Conservation (phyloP, 2,113 vertebrate genomes). For the Sardina pilchardus region DNA sequence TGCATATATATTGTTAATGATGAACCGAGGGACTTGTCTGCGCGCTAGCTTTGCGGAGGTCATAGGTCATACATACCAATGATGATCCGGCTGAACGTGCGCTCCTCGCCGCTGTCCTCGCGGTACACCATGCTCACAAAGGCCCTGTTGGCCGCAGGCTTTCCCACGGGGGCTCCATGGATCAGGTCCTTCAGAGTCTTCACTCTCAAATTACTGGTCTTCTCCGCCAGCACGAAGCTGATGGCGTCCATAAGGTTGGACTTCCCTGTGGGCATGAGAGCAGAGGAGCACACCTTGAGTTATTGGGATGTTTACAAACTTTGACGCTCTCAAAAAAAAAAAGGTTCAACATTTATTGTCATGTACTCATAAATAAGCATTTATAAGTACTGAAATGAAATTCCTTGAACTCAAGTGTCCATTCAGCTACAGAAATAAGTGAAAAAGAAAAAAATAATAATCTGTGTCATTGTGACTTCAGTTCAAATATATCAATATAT, state of each 20-base stretch:
- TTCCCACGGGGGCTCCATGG: slow-evolving; percentile 92
- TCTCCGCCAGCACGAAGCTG: slow-evolving; percentile 92
- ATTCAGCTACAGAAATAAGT: no score
- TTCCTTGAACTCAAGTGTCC: no score
- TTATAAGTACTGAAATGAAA: no score
- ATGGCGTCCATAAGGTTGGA: slow-evolving; percentile 97
- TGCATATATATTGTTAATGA: no score
- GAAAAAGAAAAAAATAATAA: no score
- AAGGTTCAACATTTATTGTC: no score
- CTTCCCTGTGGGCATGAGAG: slow-evolving; percentile 72
- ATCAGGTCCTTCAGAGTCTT: slow-evolving; percentile 90
- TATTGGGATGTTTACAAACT: background rate
- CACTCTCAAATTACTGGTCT: slow-evolving; percentile 88
- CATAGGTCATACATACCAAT: no score
- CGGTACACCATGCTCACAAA: slow-evolving; percentile 93
- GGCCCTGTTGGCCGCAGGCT: slow-evolving; percentile 90
- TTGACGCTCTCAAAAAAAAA: no score
- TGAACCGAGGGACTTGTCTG: background rate
- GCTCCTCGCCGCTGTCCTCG: slow-evolving; percentile 84
- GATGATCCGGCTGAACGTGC: slow-evolving; percentile 83
- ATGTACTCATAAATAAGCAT: no score
- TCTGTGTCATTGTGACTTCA: no score
- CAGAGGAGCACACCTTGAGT: background rate
- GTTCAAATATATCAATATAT: no score
- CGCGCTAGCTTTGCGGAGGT: background rate